These are phyloP conservation scores for Steinernema hermaphroditum DNA, from an alignment of 2,888 invertebrate genomes.

Conservation along the genomic window DNA sequence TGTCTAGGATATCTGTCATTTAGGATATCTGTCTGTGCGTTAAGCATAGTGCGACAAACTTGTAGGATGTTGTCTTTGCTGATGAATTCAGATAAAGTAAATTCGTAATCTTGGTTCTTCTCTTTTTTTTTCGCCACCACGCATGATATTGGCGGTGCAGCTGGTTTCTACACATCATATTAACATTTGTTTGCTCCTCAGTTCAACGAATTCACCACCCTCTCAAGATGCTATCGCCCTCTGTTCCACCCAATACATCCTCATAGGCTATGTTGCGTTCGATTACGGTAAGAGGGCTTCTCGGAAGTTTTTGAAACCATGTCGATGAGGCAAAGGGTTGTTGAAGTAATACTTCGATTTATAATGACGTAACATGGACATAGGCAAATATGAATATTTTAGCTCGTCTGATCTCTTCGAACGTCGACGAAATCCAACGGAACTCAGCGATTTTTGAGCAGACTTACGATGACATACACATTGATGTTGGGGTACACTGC, in stretches of 20 bases:
- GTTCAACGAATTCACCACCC: too few relatives aligned
- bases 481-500: neutral
- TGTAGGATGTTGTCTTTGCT: too few relatives aligned
- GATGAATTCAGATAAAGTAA: too few relatives aligned
- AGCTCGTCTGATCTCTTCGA: constrained; percentile 19
- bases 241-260: neutral
- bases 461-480: neutral
- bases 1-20: too few relatives aligned
- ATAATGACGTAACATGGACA: neutral
- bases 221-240: too few relatives aligned
- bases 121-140: too few relatives aligned
- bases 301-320: neutral
- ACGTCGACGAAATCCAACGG: neutral
- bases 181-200: too few relatives aligned
- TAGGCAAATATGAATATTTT: neutral
- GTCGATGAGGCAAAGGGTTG: neutral
- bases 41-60: too few relatives aligned
- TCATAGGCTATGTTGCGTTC: neutral
- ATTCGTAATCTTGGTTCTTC: too few relatives aligned
- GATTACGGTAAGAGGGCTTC: constrained; percentile 2
- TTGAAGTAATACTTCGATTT: neutral
- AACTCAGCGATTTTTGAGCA: neutral
- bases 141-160: too few relatives aligned
- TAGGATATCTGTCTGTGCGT: too few relatives aligned
- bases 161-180: too few relatives aligned